Evolutionary conservation across 2,797 vertebrate species (phyloP), one percentile per base, ranked within the genome.

Genomic region (Urosaurus nigricauda): DNA sequence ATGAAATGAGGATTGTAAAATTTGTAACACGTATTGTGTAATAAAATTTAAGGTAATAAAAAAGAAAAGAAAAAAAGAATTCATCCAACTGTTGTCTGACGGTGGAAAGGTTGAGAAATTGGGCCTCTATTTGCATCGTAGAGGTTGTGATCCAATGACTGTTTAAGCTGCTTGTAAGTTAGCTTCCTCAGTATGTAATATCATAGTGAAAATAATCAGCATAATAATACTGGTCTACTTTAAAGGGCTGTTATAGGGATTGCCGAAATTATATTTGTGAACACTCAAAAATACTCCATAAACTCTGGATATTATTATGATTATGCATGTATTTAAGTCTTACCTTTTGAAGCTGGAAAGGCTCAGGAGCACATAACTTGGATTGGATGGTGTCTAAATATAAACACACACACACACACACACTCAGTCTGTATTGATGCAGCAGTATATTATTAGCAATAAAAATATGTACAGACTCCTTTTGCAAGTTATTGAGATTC

Each of bases 401-500:
- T 71, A 68, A 68, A 68, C 29, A 68, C 65, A 29, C 3, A 58
- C 17, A 5, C 17, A 68, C 29, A 68, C 11, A 32, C 29, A 32
- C 29, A 68, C 11, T 85, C 35, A 60, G 63, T n/a, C 40, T 32
- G 19, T 9, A 16, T 78, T 78, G n/a, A 79, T 21, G 51, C 32
- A 26, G 32, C 32, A 2, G n/a, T 74, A 73, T 74, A 37, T 63
- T 71, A 65, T 35, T 75, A 75, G 56, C 56, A 11, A 75, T 77
- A 82, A 65, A 79, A 88, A 77, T 65, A 21, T 75, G 77, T 0
- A 56, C 58, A 93, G 68, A 13, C 4, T 58, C 86, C 85, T 58
- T 73, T 86, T 83, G 47, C 51, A n/a, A 53, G 13, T 37, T 32
- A 65, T 37, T 83, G 82, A 75, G 83, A 51, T 90, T 79, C 53